These are phyloP conservation scores for Stramonita haemastoma DNA, from an alignment of 2,888 invertebrate species.

Conservation along the genomic window DNA sequence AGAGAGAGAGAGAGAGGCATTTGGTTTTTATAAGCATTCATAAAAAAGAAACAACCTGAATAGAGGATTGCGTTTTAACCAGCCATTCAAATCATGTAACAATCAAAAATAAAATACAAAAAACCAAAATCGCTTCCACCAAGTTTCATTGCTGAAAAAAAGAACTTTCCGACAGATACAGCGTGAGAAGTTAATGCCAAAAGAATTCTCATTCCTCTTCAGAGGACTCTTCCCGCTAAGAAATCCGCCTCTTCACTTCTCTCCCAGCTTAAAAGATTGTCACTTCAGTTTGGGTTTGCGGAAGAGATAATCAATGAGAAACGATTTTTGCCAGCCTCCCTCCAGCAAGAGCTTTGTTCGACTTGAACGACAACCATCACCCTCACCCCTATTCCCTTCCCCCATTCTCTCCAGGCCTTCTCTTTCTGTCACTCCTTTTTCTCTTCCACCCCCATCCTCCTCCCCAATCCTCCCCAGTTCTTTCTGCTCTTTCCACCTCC, in stretches of 20 bases:
- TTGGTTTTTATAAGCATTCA: too few species aligned
- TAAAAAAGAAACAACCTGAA: too few species aligned
- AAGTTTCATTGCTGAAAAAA: not conserved
- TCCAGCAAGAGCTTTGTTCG: not conserved
- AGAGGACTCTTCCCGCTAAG: not conserved
- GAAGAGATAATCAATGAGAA: conserved; percentile 1
- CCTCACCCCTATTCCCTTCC: not conserved
- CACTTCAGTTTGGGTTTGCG: not conserved
- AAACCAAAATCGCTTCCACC: not conserved
- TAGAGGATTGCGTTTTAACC: too few species aligned
- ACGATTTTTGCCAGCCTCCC: not conserved
- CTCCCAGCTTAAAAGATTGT: conserved; percentile 11
- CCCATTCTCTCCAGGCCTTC: not conserved
- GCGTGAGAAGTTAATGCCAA: not conserved
- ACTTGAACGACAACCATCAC: not conserved
- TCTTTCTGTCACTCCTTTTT: too few species aligned
- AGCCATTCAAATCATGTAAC: too few species aligned
- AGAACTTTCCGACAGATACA: not conserved
- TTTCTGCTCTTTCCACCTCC: too few species aligned
- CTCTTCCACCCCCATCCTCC: not conserved
- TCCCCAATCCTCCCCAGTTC: not conserved
- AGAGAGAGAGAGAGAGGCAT: too few species aligned
- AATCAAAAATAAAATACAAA: too few species aligned
- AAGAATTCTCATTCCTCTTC: not conserved
- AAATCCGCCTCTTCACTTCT: not conserved